Evolutionary conservation across 2,888 invertebrate genomes (phyloP).

Genomic region (Abrostola triplasia): DNA sequence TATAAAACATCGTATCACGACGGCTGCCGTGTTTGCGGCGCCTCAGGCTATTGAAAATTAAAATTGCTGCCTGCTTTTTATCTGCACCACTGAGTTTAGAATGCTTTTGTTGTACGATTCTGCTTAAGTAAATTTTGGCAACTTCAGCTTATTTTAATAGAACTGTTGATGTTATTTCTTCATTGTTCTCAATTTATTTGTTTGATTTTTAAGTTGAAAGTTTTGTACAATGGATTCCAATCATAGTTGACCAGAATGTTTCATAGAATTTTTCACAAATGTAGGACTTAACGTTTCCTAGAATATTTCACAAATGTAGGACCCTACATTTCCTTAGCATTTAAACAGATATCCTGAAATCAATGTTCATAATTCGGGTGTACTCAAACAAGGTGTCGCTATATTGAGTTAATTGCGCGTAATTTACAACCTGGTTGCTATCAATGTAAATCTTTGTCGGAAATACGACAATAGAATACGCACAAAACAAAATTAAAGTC

Average conservation of each 20-base stretch:
- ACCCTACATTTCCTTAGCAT: constrained; percentile 4
- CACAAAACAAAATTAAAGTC: constrained; percentile 74
- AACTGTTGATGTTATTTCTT: constrained; percentile 5
- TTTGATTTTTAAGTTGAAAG: background rate
- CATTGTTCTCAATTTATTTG: background rate
- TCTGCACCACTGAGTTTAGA: constrained; percentile 71
- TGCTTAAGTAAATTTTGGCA: constrained; percentile 37
- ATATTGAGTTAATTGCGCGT: constrained; percentile 62
- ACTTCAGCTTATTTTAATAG: constrained; percentile 16
- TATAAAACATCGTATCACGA: constrained; percentile 76
- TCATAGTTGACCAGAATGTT: no score
- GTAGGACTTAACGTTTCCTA: background rate
- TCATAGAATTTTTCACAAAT: background rate
- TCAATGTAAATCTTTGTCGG: constrained; percentile 67
- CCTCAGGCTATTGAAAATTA: constrained; percentile 85
- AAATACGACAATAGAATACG: constrained; percentile 69
- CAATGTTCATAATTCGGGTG: constrained; percentile 39
- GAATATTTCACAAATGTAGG: background rate
- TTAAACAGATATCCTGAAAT: constrained; percentile 24
- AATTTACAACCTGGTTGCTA: constrained; percentile 66
- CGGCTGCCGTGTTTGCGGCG: constrained; percentile 73
- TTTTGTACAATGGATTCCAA: background rate
- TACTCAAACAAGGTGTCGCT: constrained; percentile 52
- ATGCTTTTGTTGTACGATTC: constrained; percentile 65
- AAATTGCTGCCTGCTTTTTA: constrained; percentile 79